Evolutionary conservation across 2,888 invertebrate species (phyloP).

Genomic region (Tyria jacobaeae): DNA sequence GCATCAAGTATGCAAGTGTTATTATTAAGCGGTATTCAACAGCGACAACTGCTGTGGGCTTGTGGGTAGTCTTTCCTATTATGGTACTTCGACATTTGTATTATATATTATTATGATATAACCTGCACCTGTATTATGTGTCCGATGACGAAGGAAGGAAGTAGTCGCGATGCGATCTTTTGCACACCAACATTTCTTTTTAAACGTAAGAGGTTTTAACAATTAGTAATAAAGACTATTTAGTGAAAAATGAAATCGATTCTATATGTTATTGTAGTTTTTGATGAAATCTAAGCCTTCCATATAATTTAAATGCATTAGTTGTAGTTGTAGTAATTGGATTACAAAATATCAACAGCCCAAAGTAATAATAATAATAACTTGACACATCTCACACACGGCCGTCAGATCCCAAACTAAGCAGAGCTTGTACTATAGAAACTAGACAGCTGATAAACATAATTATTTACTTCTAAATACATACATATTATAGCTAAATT

Average conservation of each 20-base stretch:
- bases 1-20: background rate
- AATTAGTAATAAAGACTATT: background rate
- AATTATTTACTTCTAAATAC: no score
- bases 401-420: no score
- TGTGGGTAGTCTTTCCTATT: background rate
- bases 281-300: no score
- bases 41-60: background rate
- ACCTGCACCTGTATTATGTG: background rate
- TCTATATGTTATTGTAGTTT: no score
- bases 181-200: background rate
- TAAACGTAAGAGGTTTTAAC: background rate
- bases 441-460: no score
- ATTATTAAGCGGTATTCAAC: background rate
- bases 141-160: background rate
- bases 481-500: no score
- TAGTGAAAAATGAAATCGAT: background rate
- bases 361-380: no score
- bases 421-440: no score
- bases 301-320: no score
- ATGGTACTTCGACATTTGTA: background rate
- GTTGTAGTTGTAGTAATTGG: no score
- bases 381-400: no score
- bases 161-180: background rate
- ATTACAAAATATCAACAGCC: no score
- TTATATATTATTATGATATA: background rate